Conservation (phyloP, 1,140 invertebrate species). For the Metopolophium dirhodum region DNA sequence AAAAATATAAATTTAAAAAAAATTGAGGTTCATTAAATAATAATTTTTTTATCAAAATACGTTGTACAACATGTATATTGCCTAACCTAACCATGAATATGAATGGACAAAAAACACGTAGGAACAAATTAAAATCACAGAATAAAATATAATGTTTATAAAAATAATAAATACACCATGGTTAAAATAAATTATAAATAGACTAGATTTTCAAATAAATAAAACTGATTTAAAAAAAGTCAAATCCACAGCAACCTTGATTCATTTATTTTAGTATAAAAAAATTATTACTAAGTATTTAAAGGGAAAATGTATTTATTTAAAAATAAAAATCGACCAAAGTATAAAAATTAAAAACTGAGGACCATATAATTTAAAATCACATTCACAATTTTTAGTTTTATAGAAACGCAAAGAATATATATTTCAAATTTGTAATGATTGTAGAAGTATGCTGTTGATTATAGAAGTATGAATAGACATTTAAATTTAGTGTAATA, state of each 20-base stretch:
- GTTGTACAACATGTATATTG: neutral
- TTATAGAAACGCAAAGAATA: neutral
- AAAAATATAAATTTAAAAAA: neutral
- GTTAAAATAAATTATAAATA: neutral
- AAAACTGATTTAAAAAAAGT: neutral
- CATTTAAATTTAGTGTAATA: neutral
- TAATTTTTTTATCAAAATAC: neutral
- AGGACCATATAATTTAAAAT: neutral
- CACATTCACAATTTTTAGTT: neutral
- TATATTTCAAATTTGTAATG: neutral
- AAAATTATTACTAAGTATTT: neutral
- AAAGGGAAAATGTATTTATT: neutral
- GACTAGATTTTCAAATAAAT: constrained; percentile 38
- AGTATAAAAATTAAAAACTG: neutral
- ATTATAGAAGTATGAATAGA: neutral
- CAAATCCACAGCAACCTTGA: neutral
- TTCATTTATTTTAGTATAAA: neutral
- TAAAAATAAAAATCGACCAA: neutral
- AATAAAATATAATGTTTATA: constrained; percentile 14
- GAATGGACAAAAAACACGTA: neutral
- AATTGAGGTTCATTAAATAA: neutral
- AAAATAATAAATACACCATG: constrained; percentile 5
- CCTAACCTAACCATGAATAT: neutral
- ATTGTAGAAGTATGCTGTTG: neutral
- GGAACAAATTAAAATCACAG: constrained; percentile 50